phyloP scores from a whole-genome alignment of 2,888 invertebrate genomes.

The Eupeodes latifasciatus region DNA sequence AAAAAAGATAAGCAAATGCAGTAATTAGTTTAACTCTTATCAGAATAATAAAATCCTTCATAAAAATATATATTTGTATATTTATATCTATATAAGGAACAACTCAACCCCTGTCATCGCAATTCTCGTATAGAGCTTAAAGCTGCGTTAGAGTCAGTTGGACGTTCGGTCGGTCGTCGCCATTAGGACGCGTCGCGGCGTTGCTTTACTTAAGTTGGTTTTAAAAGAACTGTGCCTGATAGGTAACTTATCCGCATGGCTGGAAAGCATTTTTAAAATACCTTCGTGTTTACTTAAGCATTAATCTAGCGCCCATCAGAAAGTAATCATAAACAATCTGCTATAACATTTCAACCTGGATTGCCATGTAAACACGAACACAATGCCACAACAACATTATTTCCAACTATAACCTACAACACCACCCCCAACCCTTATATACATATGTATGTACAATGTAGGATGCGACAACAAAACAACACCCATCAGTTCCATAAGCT shows the following conservation, averaged over 20 bases:
- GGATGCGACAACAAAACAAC: slow-evolving; percentile 23
- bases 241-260: background rate
- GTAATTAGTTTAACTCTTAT: slow-evolving; percentile 39
- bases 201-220: too few relatives aligned
- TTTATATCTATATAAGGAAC: background rate
- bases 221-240: background rate
- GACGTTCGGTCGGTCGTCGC: too few relatives aligned
- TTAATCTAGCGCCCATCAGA: slow-evolving; percentile 66
- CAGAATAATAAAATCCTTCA: slow-evolving; percentile 23
- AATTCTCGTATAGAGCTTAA: background rate
- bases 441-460: too few relatives aligned
- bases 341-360: slow-evolving; percentile 59
- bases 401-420: background rate
- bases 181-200: too few relatives aligned
- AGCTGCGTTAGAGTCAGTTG: too few relatives aligned
- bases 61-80: slow-evolving; percentile 1
- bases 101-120: background rate
- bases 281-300: slow-evolving; percentile 52
- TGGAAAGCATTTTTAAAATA: slow-evolving; percentile 21
- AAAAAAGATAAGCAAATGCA: slow-evolving; percentile 30
- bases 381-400: slow-evolving; percentile 45
- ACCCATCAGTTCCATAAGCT: slow-evolving; percentile 6
- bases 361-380: slow-evolving; percentile 65
- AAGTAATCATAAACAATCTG: slow-evolving; percentile 68
- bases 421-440: background rate